A percentile compares a stretch with the other conserved stretches of the same genome.
These are phyloP conservation scores for Tenodera sinensis DNA, from an alignment of 2,888 invertebrate genomes.

Conservation along the genomic window DNA sequence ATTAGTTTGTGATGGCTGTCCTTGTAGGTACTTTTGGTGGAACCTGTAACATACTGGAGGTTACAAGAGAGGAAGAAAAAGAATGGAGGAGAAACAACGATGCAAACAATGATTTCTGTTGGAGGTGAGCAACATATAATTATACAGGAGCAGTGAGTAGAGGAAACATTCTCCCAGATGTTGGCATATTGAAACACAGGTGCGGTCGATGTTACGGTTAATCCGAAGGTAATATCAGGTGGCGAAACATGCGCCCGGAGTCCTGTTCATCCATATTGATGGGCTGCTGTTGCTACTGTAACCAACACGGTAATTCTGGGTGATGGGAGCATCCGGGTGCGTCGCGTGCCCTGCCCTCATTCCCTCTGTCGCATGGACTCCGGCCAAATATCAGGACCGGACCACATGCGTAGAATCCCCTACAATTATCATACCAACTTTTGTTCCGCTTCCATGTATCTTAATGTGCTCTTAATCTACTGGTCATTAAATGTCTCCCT, in stretches of 20 bases:
- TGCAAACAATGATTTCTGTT: background rate
- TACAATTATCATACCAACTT: background rate
- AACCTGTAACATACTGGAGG: too few relatives aligned
- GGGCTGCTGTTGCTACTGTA: background rate
- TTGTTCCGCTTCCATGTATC: background rate
- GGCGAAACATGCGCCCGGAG: background rate
- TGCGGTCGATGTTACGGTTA: background rate
- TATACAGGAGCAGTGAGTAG: background rate
- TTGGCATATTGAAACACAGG: background rate
- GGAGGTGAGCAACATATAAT: background rate
- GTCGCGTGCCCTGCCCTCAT: background rate
- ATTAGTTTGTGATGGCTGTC: too few relatives aligned
- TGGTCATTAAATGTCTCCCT: too few relatives aligned
- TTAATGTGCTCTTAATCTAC: too few relatives aligned
- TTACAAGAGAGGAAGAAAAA: background rate
- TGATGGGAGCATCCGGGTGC: background rate
- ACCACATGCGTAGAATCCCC: background rate
- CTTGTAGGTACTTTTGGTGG: too few relatives aligned
- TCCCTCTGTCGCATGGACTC: background rate
- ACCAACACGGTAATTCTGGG: background rate
- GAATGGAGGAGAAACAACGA: background rate
- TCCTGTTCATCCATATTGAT: background rate
- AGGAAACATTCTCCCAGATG: background rate
- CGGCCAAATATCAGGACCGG: background rate
- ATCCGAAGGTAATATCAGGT: background rate